Percentiles rank a stretch among this genome's conserved stretches.
Conservation (phyloP, 2,113 vertebrate species). For the Scophthalmus maximus region DNA sequence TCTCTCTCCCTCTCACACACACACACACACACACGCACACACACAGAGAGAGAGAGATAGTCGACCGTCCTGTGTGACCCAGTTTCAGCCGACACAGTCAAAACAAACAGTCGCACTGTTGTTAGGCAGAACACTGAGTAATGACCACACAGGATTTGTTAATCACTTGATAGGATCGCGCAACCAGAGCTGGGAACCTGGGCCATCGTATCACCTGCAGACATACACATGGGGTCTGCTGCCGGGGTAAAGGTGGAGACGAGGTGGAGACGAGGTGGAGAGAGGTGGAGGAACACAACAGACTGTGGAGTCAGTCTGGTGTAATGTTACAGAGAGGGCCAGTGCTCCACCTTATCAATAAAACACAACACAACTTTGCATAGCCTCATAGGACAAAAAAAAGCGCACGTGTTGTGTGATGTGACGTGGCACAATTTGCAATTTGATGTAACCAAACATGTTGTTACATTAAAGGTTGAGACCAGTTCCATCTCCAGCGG, state of each 20-base stretch:
- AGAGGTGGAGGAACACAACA: background rate
- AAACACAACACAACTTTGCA: background rate
- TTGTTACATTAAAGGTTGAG: no score
- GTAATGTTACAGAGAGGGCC: no score
- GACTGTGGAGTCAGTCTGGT: slow-evolving; percentile 9
- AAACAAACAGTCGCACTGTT: slow-evolving; percentile 63
- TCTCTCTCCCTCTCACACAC: background rate
- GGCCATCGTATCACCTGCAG: slow-evolving; percentile 8
- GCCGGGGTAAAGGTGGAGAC: slow-evolving; percentile 17
- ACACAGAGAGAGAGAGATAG: no score
- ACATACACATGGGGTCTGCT: slow-evolving; percentile 4
- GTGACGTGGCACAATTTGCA: no score
- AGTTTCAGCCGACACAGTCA: slow-evolving; percentile 50
- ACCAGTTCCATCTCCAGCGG: no score
- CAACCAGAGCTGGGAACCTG: slow-evolving; percentile 36
- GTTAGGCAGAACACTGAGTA: slow-evolving; percentile 49
- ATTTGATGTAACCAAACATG: no score
- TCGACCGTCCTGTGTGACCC: slow-evolving; percentile 30
- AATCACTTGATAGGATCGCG: slow-evolving; percentile 54
- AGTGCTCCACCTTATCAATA: no score
- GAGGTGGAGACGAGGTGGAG: no score
- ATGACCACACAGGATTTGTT: slow-evolving; percentile 55
- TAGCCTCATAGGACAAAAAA: background rate
- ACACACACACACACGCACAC: slow-evolving; percentile 24
- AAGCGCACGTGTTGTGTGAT: background rate